Evolutionary conservation across 2,888 invertebrate species (phyloP).

Genomic region (Myathropa florea): DNA sequence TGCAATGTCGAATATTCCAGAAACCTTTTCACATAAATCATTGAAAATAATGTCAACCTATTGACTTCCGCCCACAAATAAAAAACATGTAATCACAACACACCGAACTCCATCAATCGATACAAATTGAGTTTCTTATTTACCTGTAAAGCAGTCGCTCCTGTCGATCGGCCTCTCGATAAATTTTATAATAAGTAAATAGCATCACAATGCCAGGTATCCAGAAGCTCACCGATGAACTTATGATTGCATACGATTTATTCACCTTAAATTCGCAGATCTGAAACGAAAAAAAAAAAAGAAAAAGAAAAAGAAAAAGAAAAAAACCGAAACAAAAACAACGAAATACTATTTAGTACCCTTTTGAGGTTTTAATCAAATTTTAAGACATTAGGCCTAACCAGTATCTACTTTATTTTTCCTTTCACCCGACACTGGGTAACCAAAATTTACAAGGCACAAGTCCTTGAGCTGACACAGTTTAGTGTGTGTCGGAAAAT

Average conservation of each 20-base stretch:
- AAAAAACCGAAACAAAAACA: background rate
- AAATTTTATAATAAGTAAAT: constrained; percentile 94
- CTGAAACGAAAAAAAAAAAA: constrained; percentile 73
- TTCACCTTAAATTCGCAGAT: constrained; percentile 92
- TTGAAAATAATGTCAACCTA: background rate
- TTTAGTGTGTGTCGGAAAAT: constrained; percentile 33
- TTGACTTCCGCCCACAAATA: background rate
- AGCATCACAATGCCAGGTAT: constrained; percentile 96
- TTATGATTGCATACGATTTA: constrained; percentile 91
- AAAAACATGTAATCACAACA: background rate
- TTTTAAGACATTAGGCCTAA: background rate
- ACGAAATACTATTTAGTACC: background rate
- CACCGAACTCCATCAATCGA: constrained; percentile 31
- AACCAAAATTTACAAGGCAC: constrained; percentile 24
- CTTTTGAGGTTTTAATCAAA: constrained; percentile 9
- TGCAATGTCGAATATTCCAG: constrained; percentile 20
- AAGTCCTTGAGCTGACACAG: constrained; percentile 29
- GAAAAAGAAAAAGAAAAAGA: background rate
- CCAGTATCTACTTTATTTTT: constrained; percentile 4
- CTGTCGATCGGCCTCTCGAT: constrained; percentile 91
- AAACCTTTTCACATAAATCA: background rate
- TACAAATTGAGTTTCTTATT: constrained; percentile 75
- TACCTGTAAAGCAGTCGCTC: constrained; percentile 92
- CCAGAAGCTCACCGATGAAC: constrained; percentile 96
- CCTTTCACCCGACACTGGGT: background rate